Evolutionary conservation across 2,113 vertebrate genomes (phyloP), one percentile per base, ranked within the genome.

Genomic region (Eublepharis macularius): DNA sequence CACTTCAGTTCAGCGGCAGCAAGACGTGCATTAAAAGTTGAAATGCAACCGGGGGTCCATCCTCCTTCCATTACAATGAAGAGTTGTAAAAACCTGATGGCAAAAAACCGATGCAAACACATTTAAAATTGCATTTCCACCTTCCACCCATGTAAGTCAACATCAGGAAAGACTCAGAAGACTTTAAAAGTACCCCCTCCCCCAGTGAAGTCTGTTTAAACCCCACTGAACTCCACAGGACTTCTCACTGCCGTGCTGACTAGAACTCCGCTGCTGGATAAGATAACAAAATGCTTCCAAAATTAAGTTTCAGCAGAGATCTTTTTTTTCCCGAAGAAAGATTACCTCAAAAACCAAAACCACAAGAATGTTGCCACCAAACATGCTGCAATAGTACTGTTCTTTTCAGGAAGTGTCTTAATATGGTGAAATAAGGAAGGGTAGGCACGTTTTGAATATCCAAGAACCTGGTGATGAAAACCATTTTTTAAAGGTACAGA

Each of bases 221-320:
- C 10, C n/a, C 12, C 57, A 8, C 41, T 60, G 17, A 74, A 43
- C 9, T 65, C 19, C 24, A 2, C 26, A 10, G 41, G 41, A 72
- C 29, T 82, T 82, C 26, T 36, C 49, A 13, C 36, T 29, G 54
- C 24, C 39, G 6, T 29, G 54, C 24, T 39, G 6, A 32, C 54
- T 12, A 11, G n/a, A 36, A 34, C 24, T 29, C 83, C 91, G 80
- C 82, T 86, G 39, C 80, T 86, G 84, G 85, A 87, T 77, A 91
- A 91, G 43, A 82, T 41, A 85, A 72, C 0, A 76, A 90, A 91
- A 70, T 51, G 69, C 26, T 92, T 92, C 83, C 89, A 89, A 91
- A 47, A 91, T 57, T 39, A 36, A 60, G 34, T 39, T 82, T 65
- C 36, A 51, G 2, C 24, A 88, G 84, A 90, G 60, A 77, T 87